These are phyloP conservation scores for Coturnix japonica DNA, from an alignment of 2,113 vertebrate genomes.

Conservation along the genomic window DNA sequence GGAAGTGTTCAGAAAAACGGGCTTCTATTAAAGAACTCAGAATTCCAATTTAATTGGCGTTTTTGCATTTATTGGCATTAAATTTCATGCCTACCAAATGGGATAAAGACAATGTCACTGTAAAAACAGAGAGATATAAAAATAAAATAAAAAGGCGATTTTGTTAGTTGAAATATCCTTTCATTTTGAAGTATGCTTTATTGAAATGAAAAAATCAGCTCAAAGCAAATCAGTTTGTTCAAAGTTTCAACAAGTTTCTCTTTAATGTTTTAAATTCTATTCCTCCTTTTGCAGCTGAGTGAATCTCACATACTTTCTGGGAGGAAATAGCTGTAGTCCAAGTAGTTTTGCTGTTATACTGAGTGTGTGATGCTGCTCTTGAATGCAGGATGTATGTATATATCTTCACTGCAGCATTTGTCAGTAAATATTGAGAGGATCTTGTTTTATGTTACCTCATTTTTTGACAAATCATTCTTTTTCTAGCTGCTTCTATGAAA, in stretches of 20 bases:
- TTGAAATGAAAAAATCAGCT: not conserved
- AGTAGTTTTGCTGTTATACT: not conserved
- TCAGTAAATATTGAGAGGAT: not conserved
- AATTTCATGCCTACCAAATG: not conserved
- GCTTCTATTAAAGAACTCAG: not conserved
- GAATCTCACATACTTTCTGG: not conserved
- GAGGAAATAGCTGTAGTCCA: not conserved
- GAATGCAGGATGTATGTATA: not conserved
- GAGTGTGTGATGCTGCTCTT: not conserved
- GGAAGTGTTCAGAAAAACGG: not conserved
- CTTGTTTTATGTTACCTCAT: not conserved
- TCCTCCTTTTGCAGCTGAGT: not conserved
- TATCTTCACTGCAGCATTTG: accelerated
- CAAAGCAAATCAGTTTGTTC: not conserved
- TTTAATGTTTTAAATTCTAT: not conserved
- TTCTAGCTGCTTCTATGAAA: not conserved
- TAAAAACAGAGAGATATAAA: not conserved
- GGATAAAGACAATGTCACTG: not conserved
- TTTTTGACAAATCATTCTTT: not conserved
- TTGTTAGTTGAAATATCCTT: not conserved
- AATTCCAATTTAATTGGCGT: not conserved
- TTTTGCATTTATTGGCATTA: not conserved
- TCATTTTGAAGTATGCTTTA: not conserved
- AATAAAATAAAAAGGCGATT: not conserved
- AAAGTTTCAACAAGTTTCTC: not conserved